These are phyloP conservation scores for Meta bourneti DNA, from an alignment of 2,888 invertebrate species.

Conservation along the genomic window DNA sequence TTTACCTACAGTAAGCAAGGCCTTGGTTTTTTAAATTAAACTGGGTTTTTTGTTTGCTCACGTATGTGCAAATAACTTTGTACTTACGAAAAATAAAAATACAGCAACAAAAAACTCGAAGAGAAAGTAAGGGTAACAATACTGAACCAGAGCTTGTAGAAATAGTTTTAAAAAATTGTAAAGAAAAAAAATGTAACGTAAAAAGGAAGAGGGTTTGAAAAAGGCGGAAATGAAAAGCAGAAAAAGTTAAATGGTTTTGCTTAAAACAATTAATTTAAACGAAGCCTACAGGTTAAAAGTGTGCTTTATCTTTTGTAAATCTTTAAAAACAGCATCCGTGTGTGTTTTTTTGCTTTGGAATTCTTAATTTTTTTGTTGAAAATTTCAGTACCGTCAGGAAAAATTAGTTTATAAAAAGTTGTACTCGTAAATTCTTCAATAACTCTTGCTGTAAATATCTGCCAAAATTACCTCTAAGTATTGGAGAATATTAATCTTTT, in stretches of 20 bases:
- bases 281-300: background rate
- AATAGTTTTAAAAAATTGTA: background rate
- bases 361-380: too few relatives aligned
- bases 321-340: background rate
- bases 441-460: too few relatives aligned
- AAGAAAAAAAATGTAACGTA: background rate
- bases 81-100: background rate
- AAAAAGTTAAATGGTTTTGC: background rate
- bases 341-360: too few relatives aligned
- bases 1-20: background rate
- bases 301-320: background rate
- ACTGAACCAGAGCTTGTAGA: background rate
- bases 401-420: too few relatives aligned
- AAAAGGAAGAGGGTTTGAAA: background rate
- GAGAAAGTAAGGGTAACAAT: background rate
- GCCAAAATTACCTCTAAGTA: too few relatives aligned
- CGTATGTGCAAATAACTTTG: background rate
- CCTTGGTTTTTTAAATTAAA: background rate
- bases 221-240: background rate
- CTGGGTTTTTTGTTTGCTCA: background rate
- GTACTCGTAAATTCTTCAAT: too few relatives aligned
- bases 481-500: too few relatives aligned
- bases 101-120: background rate
- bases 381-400: too few relatives aligned
- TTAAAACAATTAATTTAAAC: background rate